phyloP scores from a whole-genome alignment of 2,888 invertebrate genomes.

The Ormyrus rosae region DNA sequence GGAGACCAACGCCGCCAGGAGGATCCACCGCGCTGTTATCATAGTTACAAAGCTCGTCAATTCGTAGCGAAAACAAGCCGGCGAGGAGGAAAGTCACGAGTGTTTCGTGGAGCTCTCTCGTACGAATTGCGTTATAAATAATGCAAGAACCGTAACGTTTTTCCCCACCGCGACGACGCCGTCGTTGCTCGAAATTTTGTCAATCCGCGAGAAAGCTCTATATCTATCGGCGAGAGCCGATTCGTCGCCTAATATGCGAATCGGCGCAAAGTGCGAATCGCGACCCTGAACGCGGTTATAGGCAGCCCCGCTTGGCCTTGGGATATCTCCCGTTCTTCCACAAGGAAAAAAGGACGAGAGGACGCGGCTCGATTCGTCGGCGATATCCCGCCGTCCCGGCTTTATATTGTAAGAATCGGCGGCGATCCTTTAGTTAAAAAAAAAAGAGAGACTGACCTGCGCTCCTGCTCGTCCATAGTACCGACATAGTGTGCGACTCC shows the following conservation, averaged over 20 bases:
- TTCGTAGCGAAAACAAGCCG: no score
- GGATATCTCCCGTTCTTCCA: background rate
- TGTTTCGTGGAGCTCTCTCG: no score
- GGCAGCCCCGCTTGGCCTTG: slow-evolving; percentile 2
- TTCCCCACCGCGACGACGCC: background rate
- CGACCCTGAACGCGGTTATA: slow-evolving; percentile 7
- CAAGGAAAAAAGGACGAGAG: slow-evolving; percentile 19
- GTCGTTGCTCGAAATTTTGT: background rate
- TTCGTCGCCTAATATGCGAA: no score
- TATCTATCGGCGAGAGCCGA: no score
- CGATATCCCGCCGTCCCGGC: no score
- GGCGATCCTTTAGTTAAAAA: no score
- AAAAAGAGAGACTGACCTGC: background rate
- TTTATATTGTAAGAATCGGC: no score
- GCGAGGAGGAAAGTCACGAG: no score
- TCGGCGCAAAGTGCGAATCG: no score
- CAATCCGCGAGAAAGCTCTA: background rate
- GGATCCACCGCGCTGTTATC: slow-evolving; percentile 26
- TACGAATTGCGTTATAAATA: background rate
- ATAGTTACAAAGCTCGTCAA: background rate
- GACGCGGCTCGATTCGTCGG: no score
- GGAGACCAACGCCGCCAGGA: background rate
- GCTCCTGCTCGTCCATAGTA: background rate
- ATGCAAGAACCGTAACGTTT: background rate
- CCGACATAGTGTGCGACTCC: background rate